A percentile compares a stretch with the other conserved stretches of the same genome.
These are phyloP conservation scores for Cololabis saira DNA, from an alignment of 2,113 vertebrate genomes.

Conservation along the genomic window DNA sequence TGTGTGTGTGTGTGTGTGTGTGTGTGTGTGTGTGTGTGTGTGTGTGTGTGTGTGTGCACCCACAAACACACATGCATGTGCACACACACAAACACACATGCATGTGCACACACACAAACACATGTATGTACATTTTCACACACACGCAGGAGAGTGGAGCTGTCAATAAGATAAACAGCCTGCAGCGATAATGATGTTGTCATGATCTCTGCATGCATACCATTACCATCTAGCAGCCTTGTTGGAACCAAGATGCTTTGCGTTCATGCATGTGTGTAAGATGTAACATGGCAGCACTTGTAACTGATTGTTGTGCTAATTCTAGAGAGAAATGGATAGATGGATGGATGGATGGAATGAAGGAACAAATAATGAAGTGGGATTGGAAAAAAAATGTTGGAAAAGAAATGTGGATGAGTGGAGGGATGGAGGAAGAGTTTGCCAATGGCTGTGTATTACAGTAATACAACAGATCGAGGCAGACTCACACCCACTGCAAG, in stretches of 20 bases:
- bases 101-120: constrained; percentile 1
- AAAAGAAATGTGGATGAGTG: constrained; percentile 1
- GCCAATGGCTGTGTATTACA: constrained; percentile 46
- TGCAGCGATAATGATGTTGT: constrained; percentile 77
- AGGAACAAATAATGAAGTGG: constrained; percentile 33
- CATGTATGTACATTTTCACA: no score
- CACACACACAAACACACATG: background rate
- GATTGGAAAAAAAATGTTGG: constrained; percentile 34
- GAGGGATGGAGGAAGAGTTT: constrained; percentile 4
- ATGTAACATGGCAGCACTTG: constrained; percentile 26
- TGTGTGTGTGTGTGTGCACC: constrained; percentile 27
- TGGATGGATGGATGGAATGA: constrained; percentile 32
- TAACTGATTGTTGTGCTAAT: constrained; percentile 59
- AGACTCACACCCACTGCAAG: constrained; percentile 65
- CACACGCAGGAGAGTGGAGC: constrained; percentile 52
- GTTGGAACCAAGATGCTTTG: constrained; percentile 42
- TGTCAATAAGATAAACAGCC: constrained; percentile 77
- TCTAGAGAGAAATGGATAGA: constrained; percentile 18
- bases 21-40: constrained; percentile 13
- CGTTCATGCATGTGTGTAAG: constrained; percentile 6
- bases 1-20: constrained; percentile 15
- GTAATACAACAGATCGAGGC: constrained; percentile 55
- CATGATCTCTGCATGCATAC: constrained; percentile 77
- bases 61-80: background rate
- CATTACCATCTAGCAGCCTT: constrained; percentile 66